Evolutionary conservation across 1,140 invertebrate genomes (phyloP).

Genomic region (Papilio aristodemus): DNA sequence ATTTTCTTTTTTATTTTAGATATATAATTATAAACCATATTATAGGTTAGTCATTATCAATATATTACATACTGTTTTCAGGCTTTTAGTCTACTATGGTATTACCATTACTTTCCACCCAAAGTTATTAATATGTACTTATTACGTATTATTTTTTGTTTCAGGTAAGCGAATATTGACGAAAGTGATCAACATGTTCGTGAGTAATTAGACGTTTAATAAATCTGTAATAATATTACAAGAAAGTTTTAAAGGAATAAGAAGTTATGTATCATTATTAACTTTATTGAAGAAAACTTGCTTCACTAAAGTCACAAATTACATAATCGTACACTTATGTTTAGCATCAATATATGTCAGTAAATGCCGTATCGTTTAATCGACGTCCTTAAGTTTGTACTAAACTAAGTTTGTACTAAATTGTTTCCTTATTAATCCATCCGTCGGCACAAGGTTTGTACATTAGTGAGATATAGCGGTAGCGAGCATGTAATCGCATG

Average conservation of each 20-base stretch:
- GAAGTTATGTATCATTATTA: no score
- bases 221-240: background rate
- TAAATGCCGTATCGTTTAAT: slow-evolving; percentile 33
- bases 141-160: slow-evolving; percentile 8
- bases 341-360: slow-evolving; percentile 18
- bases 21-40: no score
- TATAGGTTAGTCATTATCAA: no score
- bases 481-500: slow-evolving; percentile 17
- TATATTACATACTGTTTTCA: no score
- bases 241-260: no score
- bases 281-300: background rate
- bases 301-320: background rate
- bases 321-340: slow-evolving; percentile 1
- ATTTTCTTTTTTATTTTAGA: background rate
- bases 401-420: slow-evolving; percentile 37
- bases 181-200: background rate
- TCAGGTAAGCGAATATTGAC: slow-evolving; percentile 4
- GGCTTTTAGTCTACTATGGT: no score
- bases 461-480: slow-evolving; percentile 22
- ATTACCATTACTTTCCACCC: no score
- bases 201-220: background rate
- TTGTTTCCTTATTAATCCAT: slow-evolving; percentile 41
- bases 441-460: slow-evolving; percentile 23
- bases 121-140: no score
- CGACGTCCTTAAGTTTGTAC: no score